Evolutionary conservation across 2,888 invertebrate species (phyloP), one percentile per base, ranked within the genome.

Genomic region (Eretmocerus hayati): DNA sequence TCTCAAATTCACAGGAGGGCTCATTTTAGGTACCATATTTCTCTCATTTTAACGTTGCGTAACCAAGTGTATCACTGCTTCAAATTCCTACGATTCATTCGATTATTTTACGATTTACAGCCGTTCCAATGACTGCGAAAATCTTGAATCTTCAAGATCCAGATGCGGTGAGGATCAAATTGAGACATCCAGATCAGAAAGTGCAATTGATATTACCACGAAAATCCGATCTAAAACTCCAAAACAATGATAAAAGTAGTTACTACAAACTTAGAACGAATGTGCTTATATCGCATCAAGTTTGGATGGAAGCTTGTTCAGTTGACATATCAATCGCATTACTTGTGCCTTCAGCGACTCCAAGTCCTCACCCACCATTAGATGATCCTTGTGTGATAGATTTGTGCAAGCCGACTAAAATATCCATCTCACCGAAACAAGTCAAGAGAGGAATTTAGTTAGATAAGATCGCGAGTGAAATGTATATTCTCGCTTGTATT

Each of bases 171-270:
- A 79, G 92, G 53, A 81, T 94, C 55, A 86, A 89, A 75, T 84
- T 93, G 22, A 83, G 85, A 57, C 95, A 95, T 75, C 94, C 95
- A 1, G 95, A 96, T 75, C 89, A 92, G 61, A 83, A 87, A 65
- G 81, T 84, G 49, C 90, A 93, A 67, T 78, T 93, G 49, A 79
- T 91, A 48, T 78, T 88, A 47, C 94, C 93, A 3, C 80, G 84
- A 41, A 75, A 80, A 8, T 79, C 84, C 45, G 90, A 93, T 65
- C 78, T 94, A 60, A 80, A 86, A 30, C 79, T 83, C 42, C 77
- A 68, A 16, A 62, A 86, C 60, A 68, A 70, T 1, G 67, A 69
- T 1, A 81, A 83, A 60, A 76, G 81, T 56, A 80, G 79, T 5
- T 75, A 75, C 48, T 76, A 76, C 19, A 67, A 92, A 13, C 75